A percentile compares a stretch with the other conserved stretches of the same genome.
phyloP scores from a whole-genome alignment of 2,113 vertebrate genomes.

The Tragelaphus imberbis region DNA sequence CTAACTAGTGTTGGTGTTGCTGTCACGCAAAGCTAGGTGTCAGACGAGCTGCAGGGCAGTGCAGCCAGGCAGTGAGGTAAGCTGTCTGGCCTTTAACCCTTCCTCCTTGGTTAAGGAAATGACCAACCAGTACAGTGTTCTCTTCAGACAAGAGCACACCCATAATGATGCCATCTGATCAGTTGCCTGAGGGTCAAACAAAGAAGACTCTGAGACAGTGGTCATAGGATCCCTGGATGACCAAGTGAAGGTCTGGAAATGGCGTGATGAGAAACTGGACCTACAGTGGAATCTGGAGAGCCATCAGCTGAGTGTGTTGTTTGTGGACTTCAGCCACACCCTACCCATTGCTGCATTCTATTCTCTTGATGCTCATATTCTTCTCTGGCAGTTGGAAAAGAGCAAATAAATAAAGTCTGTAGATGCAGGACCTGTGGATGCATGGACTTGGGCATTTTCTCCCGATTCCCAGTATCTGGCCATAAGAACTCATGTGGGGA shows the following conservation, averaged over 20 bases:
- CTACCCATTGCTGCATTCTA: constrained; percentile 93
- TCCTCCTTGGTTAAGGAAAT: background rate
- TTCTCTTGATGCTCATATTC: constrained; percentile 95
- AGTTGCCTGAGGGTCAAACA: constrained; percentile 93
- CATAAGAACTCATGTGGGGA: constrained; percentile 95
- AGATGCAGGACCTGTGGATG: constrained; percentile 96
- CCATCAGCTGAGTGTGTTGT: constrained; percentile 95
- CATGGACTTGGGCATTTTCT: constrained; percentile 96
- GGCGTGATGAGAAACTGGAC: constrained; percentile 93
- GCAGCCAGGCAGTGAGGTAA: background rate
- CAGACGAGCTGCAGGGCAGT: background rate
- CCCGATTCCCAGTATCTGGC: constrained; percentile 96
- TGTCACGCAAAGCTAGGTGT: background rate
- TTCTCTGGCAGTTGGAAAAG: constrained; percentile 95
- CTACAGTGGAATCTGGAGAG: constrained; percentile 97
- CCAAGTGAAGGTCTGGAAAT: constrained; percentile 97
- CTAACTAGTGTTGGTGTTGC: background rate
- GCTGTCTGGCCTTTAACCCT: background rate
- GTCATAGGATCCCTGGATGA: constrained; percentile 96
- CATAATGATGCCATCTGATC: constrained; percentile 98
- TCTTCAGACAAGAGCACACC: constrained; percentile 57
- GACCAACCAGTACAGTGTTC: background rate
- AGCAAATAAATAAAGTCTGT: constrained; percentile 97
- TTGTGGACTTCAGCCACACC: constrained; percentile 94
- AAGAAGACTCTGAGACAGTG: constrained; percentile 91